These are phyloP conservation scores for Sitta carolinensis DNA, from an alignment of 2,797 vertebrate species.

Conservation along the genomic window DNA sequence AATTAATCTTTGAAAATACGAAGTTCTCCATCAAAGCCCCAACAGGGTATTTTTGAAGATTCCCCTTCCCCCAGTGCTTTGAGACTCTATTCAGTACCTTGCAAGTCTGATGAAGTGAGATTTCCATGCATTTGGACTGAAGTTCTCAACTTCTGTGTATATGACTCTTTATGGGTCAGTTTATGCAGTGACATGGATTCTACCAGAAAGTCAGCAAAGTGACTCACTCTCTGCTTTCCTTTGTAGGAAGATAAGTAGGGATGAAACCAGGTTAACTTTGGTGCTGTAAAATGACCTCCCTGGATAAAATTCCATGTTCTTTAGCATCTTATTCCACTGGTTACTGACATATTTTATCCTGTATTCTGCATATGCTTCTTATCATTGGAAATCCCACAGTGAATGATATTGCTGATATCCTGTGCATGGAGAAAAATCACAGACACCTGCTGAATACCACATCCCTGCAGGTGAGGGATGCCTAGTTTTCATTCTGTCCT, in stretches of 20 bases:
- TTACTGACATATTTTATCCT: neutral
- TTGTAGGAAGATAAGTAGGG: neutral
- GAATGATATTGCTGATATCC: neutral
- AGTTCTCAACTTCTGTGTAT: neutral
- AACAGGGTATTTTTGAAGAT: neutral
- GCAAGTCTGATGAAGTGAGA: neutral
- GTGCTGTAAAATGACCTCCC: neutral
- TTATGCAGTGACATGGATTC: neutral
- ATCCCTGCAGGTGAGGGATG: neutral
- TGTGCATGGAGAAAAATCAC: neutral
- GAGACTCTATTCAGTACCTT: neutral
- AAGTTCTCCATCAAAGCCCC: neutral
- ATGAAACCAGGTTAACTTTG: neutral
- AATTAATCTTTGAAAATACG: neutral
- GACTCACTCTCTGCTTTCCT: neutral
- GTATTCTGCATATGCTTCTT: neutral
- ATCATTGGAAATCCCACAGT: neutral
- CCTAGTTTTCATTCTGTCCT: neutral
- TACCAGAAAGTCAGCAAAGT: neutral
- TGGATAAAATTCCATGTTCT: neutral
- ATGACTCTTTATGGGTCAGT: neutral
- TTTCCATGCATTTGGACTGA: neutral
- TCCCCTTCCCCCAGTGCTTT: neutral
- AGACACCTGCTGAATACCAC: neutral
- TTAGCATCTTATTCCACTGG: neutral